Percentiles rank a stretch among this genome's conserved stretches.
phyloP scores from a whole-genome alignment of 2,888 invertebrate genomes.

The Nymphalis urticae region DNA sequence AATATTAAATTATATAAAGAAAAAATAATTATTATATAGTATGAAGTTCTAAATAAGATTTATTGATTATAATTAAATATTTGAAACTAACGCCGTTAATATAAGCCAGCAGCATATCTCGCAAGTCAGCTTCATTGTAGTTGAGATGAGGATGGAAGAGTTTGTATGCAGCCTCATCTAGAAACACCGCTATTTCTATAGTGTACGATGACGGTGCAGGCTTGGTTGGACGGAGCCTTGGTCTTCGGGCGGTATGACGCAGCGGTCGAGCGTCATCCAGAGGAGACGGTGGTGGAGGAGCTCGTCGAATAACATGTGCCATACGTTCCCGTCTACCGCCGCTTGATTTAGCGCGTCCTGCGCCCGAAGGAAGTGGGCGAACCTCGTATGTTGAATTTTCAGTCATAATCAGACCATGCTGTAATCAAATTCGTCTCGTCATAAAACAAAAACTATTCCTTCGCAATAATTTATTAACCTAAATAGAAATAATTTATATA shows the following conservation, averaged over 20 bases:
- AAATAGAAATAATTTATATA: too few species aligned
- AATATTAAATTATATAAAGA: neutral
- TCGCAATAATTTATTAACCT: too few species aligned
- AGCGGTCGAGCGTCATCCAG: slow-evolving; percentile 70
- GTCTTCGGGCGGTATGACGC: slow-evolving; percentile 56
- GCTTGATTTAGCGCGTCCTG: slow-evolving; percentile 60
- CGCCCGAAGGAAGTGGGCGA: slow-evolving; percentile 80
- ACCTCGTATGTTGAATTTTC: slow-evolving; percentile 87
- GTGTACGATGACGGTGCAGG: slow-evolving; percentile 74
- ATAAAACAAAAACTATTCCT: neutral
- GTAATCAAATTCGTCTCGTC: slow-evolving; percentile 40
- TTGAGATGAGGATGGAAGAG: slow-evolving; percentile 86
- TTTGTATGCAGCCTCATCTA: slow-evolving; percentile 87
- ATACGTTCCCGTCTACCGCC: slow-evolving; percentile 52
- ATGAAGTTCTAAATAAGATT: neutral
- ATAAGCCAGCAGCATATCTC: slow-evolving; percentile 89
- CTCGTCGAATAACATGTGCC: slow-evolving; percentile 83
- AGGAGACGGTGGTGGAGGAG: slow-evolving; percentile 68
- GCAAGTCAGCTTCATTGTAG: slow-evolving; percentile 83
- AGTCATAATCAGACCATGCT: slow-evolving; percentile 86
- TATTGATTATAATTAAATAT: neutral
- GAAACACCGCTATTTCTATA: slow-evolving; percentile 87
- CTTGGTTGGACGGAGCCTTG: slow-evolving; percentile 50
- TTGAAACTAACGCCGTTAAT: slow-evolving; percentile 84
- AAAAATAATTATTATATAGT: neutral